Base-by-base conservation (phyloP, 2,797 vertebrate species). In the Ara ararauna region DNA sequence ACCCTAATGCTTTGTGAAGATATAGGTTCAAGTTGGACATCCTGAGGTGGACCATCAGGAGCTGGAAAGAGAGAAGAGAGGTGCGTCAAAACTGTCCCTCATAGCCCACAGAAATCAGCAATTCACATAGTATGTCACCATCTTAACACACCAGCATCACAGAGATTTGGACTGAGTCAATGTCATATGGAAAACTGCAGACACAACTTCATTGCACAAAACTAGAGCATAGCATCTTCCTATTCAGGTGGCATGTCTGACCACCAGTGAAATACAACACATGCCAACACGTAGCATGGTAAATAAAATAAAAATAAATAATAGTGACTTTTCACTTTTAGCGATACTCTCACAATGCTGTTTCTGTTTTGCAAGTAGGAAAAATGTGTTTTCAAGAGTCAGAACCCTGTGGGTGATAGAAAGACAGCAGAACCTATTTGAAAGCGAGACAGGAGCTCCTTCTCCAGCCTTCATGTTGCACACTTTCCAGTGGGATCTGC, bases 1-100 rank as follows among this genome's bases (percentile, higher is more conserved):
- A 99, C 99, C 97, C 99, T 98, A 98, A 99, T 99, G 98, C 99
- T 99, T 97, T 99, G 99, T n/a, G 99, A 99, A 22, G 99, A 99
- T 51, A 99, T 98, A 40, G 99, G 98, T 95, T 99, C 99, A 83
- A 99, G 98, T 48, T 98, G 98, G 54, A 99, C 99, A 79, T 99
- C 99, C 97, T 99, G 99, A 61, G 99, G 99, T 30, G 99, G 98
- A 11, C 99, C 99, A 18, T 99, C 99, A 54, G 99, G 99, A 95
- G 99, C 99, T 99, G 97, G 9, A 93, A 95, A 91, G 95, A 96
- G 32, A 96, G 44, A 95, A 92, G 87, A 73, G 15, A 79, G 47
- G 65, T 24, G 15, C 24, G 76, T 88, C 73, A 96, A 87, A 83
- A 75, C 7, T 34, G 34, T n/a, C 60, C 75, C 29, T 48, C 58